These are phyloP conservation scores for Cichladusa arquata DNA, from an alignment of 2,113 vertebrate species.

Conservation along the genomic window DNA sequence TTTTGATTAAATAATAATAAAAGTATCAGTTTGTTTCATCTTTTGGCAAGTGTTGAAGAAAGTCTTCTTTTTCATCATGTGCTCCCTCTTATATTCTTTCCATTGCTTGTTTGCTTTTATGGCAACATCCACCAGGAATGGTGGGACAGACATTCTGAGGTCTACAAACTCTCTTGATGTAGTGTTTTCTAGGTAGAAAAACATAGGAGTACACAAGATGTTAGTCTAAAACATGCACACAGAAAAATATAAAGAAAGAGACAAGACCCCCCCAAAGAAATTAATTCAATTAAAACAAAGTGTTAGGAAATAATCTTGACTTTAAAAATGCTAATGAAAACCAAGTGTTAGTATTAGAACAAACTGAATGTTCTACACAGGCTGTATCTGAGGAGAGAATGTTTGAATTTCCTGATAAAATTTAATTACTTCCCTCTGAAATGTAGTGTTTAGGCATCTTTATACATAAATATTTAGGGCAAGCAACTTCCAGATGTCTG, in stretches of 20 bases:
- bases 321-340: neutral
- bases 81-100: neutral
- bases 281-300: neutral
- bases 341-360: rapidly evolving
- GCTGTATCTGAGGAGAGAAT: neutral
- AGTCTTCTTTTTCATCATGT: neutral
- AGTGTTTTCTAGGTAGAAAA: neutral
- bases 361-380: neutral
- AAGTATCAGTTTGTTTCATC: neutral
- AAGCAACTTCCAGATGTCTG: neutral
- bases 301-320: neutral
- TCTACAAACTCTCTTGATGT: neutral
- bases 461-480: neutral
- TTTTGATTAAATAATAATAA: neutral
- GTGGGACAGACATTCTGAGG: neutral
- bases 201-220: neutral
- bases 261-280: neutral
- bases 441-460: neutral
- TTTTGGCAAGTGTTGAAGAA: neutral
- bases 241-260: neutral
- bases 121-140: neutral
- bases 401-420: neutral
- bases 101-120: neutral
- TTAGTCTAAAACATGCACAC: neutral
- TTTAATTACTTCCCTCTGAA: neutral